These are phyloP conservation scores for Brenthis daphne DNA, from an alignment of 2,888 invertebrate species.

Conservation along the genomic window DNA sequence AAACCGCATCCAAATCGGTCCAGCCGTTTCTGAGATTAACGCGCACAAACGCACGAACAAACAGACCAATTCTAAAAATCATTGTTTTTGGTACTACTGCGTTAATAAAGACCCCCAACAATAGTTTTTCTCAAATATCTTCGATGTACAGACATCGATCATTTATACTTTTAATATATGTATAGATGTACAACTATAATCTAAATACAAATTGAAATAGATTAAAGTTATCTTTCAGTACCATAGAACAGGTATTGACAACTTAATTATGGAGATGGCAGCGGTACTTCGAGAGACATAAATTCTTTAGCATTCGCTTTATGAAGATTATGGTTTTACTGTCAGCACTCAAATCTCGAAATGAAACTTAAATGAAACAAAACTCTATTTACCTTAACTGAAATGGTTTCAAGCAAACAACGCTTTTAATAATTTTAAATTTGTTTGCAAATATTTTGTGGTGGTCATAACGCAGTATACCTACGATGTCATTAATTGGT, in stretches of 20 bases:
- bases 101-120: too few species aligned
- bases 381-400: constrained; percentile 39
- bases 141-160: too few species aligned
- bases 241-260: constrained; percentile 11
- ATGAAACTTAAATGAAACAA: constrained; percentile 32
- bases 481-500: not conserved
- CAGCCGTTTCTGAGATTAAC: too few species aligned
- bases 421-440: constrained; percentile 42
- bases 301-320: constrained; percentile 35
- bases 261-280: not conserved
- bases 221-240: not conserved
- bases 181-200: too few species aligned
- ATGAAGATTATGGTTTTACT: constrained; percentile 37
- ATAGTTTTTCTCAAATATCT: too few species aligned
- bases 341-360: constrained; percentile 28
- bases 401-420: constrained; percentile 43
- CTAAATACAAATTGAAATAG: not conserved
- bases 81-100: too few species aligned
- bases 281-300: not conserved
- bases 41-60: too few species aligned
- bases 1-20: too few species aligned
- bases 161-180: too few species aligned
- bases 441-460: not conserved
- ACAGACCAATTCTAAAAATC: too few species aligned
- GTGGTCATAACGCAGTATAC: not conserved